A percentile compares a stretch with the other conserved stretches of the same genome.
Evolutionary conservation across 2,113 vertebrate genomes (phyloP).

Genomic region (Chitala chitala): DNA sequence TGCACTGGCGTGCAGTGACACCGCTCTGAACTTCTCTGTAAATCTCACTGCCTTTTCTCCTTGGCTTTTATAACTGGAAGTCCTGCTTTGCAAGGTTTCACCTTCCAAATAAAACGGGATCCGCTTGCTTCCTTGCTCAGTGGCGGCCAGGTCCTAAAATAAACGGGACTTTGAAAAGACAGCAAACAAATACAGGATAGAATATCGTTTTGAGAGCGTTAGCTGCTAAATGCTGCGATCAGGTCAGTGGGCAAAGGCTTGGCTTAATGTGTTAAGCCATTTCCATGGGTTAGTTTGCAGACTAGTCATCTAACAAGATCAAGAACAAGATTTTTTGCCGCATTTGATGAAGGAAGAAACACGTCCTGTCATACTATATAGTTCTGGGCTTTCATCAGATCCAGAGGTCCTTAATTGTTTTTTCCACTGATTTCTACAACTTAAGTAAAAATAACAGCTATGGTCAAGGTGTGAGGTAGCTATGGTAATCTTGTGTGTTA

Average conservation of each 20-base stretch:
- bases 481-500: too few relatives aligned
- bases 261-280: background rate
- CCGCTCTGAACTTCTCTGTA: constrained; percentile 56
- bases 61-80: constrained; percentile 48
- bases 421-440: too few relatives aligned
- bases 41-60: constrained; percentile 39
- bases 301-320: too few relatives aligned
- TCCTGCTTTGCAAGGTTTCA: constrained; percentile 37
- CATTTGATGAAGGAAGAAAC: too few relatives aligned
- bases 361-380: too few relatives aligned
- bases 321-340: too few relatives aligned
- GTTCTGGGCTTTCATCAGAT: too few relatives aligned
- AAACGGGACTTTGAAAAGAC: constrained; percentile 18
- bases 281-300: too few relatives aligned
- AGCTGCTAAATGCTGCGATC: background rate
- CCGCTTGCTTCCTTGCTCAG: constrained; percentile 23
- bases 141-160: constrained; percentile 7
- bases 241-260: background rate
- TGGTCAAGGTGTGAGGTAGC: too few relatives aligned
- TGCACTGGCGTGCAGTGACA: constrained; percentile 67
- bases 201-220: background rate
- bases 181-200: constrained; percentile 5
- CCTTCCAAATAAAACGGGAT: constrained; percentile 39
- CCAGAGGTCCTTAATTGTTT: too few relatives aligned
- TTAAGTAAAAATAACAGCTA: too few relatives aligned